These are phyloP conservation scores for Platysteira castanea DNA, from an alignment of 2,113 vertebrate genomes.

Conservation along the genomic window DNA sequence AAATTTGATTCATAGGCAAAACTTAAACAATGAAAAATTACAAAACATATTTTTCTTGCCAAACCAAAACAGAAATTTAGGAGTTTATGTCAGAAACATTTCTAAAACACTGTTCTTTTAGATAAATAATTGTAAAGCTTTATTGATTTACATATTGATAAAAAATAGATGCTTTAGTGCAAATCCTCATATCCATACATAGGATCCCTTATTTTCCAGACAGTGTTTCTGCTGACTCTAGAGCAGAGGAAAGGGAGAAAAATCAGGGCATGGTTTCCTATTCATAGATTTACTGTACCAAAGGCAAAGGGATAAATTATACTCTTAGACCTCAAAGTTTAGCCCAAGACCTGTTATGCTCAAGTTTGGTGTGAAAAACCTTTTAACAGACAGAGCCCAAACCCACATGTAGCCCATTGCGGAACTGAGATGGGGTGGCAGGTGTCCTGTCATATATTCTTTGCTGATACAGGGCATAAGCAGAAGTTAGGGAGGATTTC, in stretches of 20 bases:
- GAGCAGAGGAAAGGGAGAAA: neutral
- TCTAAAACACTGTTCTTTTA: neutral
- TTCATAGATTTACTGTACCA: neutral
- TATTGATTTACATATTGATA: neutral
- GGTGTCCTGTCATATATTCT: neutral
- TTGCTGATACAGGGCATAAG: neutral
- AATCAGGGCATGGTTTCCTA: neutral
- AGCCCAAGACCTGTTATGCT: neutral
- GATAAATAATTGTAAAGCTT: neutral
- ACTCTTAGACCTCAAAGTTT: neutral
- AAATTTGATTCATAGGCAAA: neutral
- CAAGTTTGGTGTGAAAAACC: neutral
- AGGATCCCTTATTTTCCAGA: neutral
- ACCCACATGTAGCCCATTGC: neutral
- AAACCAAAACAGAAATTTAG: neutral
- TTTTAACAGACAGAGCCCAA: neutral
- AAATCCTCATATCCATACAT: neutral
- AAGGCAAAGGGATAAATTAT: neutral
- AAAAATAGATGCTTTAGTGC: neutral
- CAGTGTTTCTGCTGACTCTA: neutral
- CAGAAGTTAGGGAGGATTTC: neutral
- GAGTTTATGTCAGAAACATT: neutral
- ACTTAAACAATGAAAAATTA: neutral
- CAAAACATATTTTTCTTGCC: neutral
- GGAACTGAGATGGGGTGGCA: neutral